phyloP scores from a whole-genome alignment of 2,113 vertebrate species.

The Crotalus tigris region DNA sequence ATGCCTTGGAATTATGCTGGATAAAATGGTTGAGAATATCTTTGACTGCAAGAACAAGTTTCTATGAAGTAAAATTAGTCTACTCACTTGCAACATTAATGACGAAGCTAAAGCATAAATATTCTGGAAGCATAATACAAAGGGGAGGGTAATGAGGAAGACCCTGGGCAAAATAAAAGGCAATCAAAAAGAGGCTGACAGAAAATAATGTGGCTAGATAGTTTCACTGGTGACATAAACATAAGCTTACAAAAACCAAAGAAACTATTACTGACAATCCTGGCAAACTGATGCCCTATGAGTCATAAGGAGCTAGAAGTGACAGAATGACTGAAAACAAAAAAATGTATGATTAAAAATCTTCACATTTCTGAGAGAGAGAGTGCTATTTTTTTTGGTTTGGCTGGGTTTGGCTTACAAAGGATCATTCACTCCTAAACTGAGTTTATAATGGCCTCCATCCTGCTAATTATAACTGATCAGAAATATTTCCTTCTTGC shows the following conservation, averaged over 20 bases:
- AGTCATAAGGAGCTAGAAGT: neutral
- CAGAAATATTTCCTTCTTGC: neutral
- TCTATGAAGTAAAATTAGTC: neutral
- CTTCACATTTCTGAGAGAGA: neutral
- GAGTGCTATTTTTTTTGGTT: neutral
- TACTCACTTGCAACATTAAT: neutral
- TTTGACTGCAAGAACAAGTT: neutral
- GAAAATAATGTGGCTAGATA: neutral
- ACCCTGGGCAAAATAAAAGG: neutral
- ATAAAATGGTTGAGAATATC: neutral
- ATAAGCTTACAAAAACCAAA: neutral
- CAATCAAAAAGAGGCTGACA: neutral
- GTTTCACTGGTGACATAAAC: neutral
- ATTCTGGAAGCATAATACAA: neutral
- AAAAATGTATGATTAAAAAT: neutral
- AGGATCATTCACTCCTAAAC: neutral
- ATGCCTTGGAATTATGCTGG: neutral
- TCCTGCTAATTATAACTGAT: neutral
- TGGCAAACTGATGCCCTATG: neutral
- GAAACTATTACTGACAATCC: neutral
- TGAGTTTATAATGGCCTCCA: neutral
- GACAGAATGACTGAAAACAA: neutral
- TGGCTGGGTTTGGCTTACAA: neutral
- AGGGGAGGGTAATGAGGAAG: neutral
- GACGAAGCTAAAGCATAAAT: neutral